Evolutionary conservation across 2,113 vertebrate genomes (phyloP).

Genomic region (Ophthalmolycus amberensis): DNA sequence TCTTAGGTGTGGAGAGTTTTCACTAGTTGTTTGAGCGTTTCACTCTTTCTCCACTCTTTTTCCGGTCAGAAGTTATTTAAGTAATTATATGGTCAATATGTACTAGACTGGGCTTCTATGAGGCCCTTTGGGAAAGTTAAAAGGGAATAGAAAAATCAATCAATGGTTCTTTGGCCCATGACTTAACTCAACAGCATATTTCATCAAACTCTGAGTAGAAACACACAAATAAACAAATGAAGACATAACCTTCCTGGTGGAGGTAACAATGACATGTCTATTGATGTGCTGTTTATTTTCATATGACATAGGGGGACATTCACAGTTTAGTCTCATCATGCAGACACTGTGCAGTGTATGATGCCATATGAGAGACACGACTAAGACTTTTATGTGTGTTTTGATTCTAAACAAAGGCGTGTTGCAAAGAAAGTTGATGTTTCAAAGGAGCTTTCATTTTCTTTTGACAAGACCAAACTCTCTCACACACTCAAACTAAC

Average conservation of each 20-base stretch:
- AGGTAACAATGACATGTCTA: neutral
- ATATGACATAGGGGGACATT: neutral
- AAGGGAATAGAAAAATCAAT: neutral
- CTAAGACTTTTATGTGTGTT: neutral
- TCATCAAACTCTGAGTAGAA: neutral
- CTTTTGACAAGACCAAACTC: neutral
- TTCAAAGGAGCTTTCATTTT: neutral
- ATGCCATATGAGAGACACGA: neutral
- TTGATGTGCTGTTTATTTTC: conserved; percentile 13
- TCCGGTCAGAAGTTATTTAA: neutral
- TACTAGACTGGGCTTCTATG: neutral
- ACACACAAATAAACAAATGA: neutral
- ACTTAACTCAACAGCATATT: neutral
- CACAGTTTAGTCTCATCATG: neutral
- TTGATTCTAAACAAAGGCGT: neutral
- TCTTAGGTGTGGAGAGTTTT: conserved; percentile 7
- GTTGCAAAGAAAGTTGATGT: neutral
- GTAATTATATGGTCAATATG: neutral
- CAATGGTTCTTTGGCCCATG: neutral
- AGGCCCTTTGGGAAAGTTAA: neutral
- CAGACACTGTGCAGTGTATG: neutral
- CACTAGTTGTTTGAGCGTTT: conserved; percentile 15
- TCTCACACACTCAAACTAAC: neutral
- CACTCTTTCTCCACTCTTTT: neutral
- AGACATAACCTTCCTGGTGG: neutral